Evolutionary conservation across 2,888 invertebrate species (phyloP), one percentile per base, ranked within the genome.

Genomic region (Salticus scenicus): DNA sequence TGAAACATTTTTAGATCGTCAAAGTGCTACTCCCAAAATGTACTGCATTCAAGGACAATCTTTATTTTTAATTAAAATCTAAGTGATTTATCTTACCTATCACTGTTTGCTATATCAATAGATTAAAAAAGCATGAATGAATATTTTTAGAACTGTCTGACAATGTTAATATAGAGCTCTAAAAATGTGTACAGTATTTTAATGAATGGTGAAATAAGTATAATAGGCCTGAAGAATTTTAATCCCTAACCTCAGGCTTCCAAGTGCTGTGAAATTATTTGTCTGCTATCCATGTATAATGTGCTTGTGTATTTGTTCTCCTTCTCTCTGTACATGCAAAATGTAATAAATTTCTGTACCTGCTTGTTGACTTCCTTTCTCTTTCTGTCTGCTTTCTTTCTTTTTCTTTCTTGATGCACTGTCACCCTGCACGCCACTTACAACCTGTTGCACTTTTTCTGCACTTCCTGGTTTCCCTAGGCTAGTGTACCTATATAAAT

Each of bases 331-430:
- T 66, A 24, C 30, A 66, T 30, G 24, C 57, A 24, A 57, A 28
- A 28, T 71, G 47, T 51, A 77, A 84, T 77, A 84, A 84, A 77
- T 42, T 83, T 83, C 67, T 84, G 41, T 73, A 51, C 83, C 83
- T 84, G 83, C 83, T 84, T 84, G 71, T 77, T 84, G 42, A 67
- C 77, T 72, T 77, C 73, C 77, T 37, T 73, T 37, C 57, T 73
- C 47, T 37, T 57, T 77, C 76, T 77, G 12, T 83, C 67, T 69
- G 51, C 27, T 83, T 37, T 67, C 31, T 47, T 63, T 42, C 28
- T 75, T 17, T 76, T 70, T 47, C 42, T 37, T 63, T 64, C 57
- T 41, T 63, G 28, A 74, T 69, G 74, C 74, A 74, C 72, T 82
- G n/a, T 83, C 37, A 69, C 14, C 71, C 37, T 67, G 67, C 67